Evolutionary conservation across 2,113 vertebrate genomes (phyloP).

Genomic region (Orycteropus afer): DNA sequence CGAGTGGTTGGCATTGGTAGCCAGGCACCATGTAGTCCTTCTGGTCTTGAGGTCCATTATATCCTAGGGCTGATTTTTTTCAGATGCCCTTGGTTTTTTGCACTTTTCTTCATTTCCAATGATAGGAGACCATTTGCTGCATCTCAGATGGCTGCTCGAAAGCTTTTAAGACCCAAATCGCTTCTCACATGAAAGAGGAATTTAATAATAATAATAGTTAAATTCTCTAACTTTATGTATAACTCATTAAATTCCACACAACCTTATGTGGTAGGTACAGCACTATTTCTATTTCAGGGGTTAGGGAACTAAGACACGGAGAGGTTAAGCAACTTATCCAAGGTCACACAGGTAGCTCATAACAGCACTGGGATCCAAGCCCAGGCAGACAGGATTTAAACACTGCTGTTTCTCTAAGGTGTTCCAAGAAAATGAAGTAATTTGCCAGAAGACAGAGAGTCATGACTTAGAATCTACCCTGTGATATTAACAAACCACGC

Average conservation of each 20-base stretch:
- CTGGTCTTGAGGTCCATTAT: no score
- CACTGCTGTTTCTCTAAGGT: background rate
- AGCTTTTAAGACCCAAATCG: no score
- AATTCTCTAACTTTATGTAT: background rate
- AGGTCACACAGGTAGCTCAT: background rate
- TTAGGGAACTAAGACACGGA: background rate
- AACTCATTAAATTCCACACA: background rate
- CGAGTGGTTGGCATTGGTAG: no score
- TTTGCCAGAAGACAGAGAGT: background rate
- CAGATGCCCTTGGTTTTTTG: no score
- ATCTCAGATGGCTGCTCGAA: no score
- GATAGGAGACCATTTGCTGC: no score
- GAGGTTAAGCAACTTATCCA: background rate
- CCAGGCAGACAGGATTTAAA: background rate
- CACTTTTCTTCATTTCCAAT: no score
- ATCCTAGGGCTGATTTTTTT: no score
- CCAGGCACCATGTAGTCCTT: no score
- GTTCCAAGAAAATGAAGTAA: background rate
- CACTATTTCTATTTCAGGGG: background rate
- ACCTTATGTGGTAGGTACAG: background rate
- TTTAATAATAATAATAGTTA: background rate
- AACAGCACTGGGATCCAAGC: background rate
- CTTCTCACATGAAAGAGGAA: no score
- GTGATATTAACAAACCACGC: background rate
- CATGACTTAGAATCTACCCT: background rate